Percentiles rank a stretch among this genome's conserved stretches.
Conservation (phyloP, 2,797 vertebrate species). For the Microtus obscurus region DNA sequence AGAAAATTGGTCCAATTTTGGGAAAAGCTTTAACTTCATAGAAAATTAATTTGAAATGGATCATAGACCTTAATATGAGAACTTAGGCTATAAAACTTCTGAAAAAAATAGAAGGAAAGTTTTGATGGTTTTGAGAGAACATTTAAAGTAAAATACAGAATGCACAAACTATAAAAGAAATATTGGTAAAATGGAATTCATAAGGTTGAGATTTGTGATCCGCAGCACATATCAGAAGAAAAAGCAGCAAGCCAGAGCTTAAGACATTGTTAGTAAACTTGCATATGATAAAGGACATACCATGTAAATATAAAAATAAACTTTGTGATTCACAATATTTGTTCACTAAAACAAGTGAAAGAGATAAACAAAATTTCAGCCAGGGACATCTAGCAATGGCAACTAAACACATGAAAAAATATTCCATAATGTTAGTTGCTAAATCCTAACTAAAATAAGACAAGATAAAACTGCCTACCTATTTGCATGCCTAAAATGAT, state of each 20-base stretch:
- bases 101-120: not conserved
- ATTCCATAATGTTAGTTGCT: not conserved
- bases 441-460: not conserved
- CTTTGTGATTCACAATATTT: not conserved
- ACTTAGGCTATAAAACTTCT: not conserved
- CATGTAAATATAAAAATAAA: not conserved
- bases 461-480: not conserved
- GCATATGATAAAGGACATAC: not conserved
- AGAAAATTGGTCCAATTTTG: not conserved
- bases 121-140: not conserved
- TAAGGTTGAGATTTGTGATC: not conserved
- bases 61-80: not conserved
- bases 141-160: not conserved
- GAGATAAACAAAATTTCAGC: not conserved
- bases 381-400: not conserved
- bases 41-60: not conserved
- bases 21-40: not conserved
- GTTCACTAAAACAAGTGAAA: not conserved
- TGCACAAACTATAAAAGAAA: not conserved
- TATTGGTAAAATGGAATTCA: not conserved
- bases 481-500: not conserved
- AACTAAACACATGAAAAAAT: not conserved
- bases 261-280: not conserved
- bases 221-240: not conserved
- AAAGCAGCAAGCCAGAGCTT: not conserved